Base-by-base conservation (phyloP, 2,888 invertebrate species). In the Emmelina monodactyla region DNA sequence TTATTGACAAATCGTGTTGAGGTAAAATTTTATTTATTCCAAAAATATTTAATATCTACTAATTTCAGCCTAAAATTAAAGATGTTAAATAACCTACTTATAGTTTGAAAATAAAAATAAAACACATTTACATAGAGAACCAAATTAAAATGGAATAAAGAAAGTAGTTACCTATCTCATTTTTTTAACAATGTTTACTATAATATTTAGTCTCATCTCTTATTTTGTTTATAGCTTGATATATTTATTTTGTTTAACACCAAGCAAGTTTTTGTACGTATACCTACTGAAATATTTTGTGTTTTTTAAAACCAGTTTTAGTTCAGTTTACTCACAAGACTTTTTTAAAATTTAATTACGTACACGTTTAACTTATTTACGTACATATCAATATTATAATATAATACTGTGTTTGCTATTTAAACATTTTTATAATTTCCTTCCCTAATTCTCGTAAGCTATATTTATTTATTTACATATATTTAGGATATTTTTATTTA, bases 201-300 rank as follows among this genome's bases (percentile, higher is more conserved):
- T 31, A 31, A 35, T 25, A 28, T 29, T 34, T 28, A 16, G 15
- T 14, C 15, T 3, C 31, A n/a, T 9, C 13, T 14, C 11, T 12
- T 15, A 22, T 33, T 28, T 33, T 33, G 16, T 33, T 34, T 32
- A 33, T 33, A 19, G 5, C 5, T 19, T 6, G 19, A 19, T 19
- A 6, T 19, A 6, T 6, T 19, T 19, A 19, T 6, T 6, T 9
- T 19, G 5, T 19, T 19, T 6, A 19, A 19, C 19, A 19, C 9
- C 19, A 19, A 19, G 5, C 19, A 6, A 19, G 5, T 6, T 6
- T 6, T 6, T 9, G 5, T 6, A 19, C 19, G 5, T 19, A 19
- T 5, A 19, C 5, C 19, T 19, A 19, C 19, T 19, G 5, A 19
- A 9, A 19, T 19, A 5, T 19, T 6, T 19, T 5, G 19, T 19